These are phyloP conservation scores for Gallinago paraguaiae DNA, from an alignment of 2,113 vertebrate genomes.

Conservation along the genomic window DNA sequence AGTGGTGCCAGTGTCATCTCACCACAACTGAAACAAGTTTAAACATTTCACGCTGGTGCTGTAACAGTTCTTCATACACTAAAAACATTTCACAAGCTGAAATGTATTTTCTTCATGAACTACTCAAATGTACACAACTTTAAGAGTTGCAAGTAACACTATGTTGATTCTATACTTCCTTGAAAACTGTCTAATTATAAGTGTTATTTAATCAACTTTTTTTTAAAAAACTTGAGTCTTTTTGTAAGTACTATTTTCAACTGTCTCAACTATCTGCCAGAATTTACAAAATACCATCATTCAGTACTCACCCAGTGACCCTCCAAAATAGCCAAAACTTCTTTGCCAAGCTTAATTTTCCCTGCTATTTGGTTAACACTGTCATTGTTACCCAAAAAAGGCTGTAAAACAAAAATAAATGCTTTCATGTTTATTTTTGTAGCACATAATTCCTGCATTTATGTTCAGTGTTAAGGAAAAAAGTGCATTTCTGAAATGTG, in stretches of 20 bases:
- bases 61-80: neutral
- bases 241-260: neutral
- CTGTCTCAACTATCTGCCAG: neutral
- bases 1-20: neutral
- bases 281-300: neutral
- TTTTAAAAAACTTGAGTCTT: neutral
- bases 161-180: neutral
- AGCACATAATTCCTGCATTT: neutral
- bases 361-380: slow-evolving; percentile 94
- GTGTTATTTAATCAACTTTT: neutral
- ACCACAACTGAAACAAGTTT: neutral
- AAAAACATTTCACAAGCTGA: neutral
- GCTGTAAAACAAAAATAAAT: slow-evolving; percentile 77
- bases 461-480: neutral
- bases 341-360: slow-evolving; percentile 97
- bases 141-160: neutral
- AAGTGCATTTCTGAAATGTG: neutral
- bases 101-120: neutral
- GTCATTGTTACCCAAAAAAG: slow-evolving; percentile 95
- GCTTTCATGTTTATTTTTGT: neutral
- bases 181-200: neutral
- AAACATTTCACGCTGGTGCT: neutral
- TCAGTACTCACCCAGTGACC: slow-evolving; percentile 93
- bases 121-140: neutral
- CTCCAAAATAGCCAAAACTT: slow-evolving; percentile 94